Evolutionary conservation across 2,113 vertebrate genomes (phyloP), one percentile per base, ranked within the genome.

Genomic region (Macaca mulatta): DNA sequence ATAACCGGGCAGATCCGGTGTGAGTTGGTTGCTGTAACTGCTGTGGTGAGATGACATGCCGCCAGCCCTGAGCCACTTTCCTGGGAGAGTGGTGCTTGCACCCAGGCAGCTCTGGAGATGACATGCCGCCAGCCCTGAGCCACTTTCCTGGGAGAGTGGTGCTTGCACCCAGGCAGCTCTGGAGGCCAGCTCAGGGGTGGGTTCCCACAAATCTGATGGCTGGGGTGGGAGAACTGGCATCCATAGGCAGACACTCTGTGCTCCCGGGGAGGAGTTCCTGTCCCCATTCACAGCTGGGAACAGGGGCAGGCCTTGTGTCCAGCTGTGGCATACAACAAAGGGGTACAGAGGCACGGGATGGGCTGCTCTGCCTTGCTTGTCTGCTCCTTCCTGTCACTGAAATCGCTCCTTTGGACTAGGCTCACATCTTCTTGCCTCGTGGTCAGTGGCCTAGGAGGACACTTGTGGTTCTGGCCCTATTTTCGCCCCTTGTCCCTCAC

Each of bases 21-120:
- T 98, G 98, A 98, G 95, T 98, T 98, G 98, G 98, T 98, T 98
- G 98, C 95, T 90, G 69, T 98, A 97, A 98, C 93, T 90, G 85
- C 61, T 55, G 78, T 97, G 97, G 96, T 97, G 97, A 98, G 98
- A 98, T 98, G 98, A 98, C 96, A 98, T 98, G 91, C 67, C 95
- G 96, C 98, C 90, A 92, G 95, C 97, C 97, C 97, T 97, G 83
- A 98, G 94, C 97, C 93, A 83, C 98, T 98, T 98, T 92, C 94
- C 89, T 93, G 97, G 97, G 97, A 55, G 4, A 25, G 74, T 20
- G 84, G 75, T 52, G 22, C 57, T 57, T 57, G 57, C 8, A 8
- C 5, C 10, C 18, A 59, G 91, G 50, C 75, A 20, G 12, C 59
- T 35, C 30, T 27, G 12, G 70, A 43, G 25, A 98, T 98, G 98